These are phyloP conservation scores for Rutilus rutilus DNA, from an alignment of 2,113 vertebrate species.

Conservation along the genomic window DNA sequence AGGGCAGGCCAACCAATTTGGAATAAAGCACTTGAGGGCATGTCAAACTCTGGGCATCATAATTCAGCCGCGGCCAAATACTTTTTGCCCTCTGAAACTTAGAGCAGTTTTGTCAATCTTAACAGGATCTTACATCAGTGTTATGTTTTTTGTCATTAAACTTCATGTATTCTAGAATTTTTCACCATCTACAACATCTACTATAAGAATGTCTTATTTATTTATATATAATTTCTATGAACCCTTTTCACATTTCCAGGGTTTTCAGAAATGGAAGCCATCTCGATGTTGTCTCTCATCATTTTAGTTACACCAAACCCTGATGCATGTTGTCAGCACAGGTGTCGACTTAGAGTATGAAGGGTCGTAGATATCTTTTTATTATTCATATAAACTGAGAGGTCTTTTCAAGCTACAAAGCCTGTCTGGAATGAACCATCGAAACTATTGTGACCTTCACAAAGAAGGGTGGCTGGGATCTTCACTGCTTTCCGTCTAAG, in stretches of 20 bases:
- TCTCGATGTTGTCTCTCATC: slow-evolving; percentile 1
- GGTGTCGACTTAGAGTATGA: not conserved
- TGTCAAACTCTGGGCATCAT: not conserved
- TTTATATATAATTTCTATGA: not conserved
- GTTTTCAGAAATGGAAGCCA: no score
- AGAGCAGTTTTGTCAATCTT: not conserved
- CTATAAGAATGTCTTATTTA: not conserved
- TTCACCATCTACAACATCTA: not conserved
- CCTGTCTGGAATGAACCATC: slow-evolving; percentile 6
- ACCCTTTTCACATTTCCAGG: no score
- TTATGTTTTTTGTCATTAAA: not conserved
- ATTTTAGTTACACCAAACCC: not conserved
- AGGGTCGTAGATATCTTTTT: slow-evolving; percentile 25
- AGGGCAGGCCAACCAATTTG: slow-evolving; percentile 2
- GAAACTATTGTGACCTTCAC: slow-evolving; percentile 32
- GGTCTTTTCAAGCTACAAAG: slow-evolving; percentile 16
- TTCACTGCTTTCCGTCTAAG: slow-evolving; percentile 44
- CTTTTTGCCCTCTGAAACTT: not conserved
- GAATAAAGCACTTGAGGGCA: not conserved
- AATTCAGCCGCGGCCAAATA: not conserved
- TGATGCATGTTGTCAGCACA: slow-evolving; percentile 16
- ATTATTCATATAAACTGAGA: slow-evolving; percentile 37
- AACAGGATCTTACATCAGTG: not conserved
- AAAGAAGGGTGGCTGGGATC: slow-evolving; percentile 21
- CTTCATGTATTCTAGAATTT: not conserved